phyloP scores from a whole-genome alignment of 2,113 vertebrate genomes.

The Chunga burmeisteri region DNA sequence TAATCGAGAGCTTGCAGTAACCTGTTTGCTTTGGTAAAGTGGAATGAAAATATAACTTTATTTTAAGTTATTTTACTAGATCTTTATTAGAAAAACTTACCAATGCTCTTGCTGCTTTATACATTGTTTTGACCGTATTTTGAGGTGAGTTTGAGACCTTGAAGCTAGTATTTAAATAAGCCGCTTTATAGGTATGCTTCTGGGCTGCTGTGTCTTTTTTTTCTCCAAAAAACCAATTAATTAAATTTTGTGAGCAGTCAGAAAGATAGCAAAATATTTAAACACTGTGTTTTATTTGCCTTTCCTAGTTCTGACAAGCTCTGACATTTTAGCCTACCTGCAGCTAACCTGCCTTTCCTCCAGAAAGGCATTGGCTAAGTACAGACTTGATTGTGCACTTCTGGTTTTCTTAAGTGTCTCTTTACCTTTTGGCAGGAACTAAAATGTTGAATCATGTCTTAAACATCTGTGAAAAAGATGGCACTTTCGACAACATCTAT shows the following conservation, averaged over 20 bases:
- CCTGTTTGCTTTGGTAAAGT: not conserved
- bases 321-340: not conserved
- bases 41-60: not conserved
- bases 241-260: not conserved
- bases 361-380: not conserved
- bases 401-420: not conserved
- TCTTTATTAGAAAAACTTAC: not conserved
- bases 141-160: not conserved
- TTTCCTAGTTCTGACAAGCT: not conserved
- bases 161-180: not conserved
- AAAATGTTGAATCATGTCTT: slow-evolving; percentile 99
- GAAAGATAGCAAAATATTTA: not conserved
- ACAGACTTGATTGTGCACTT: not conserved
- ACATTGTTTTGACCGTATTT: not conserved
- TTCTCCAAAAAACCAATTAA: not conserved
- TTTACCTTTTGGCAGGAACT: slow-evolving; percentile 83
- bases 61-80: not conserved
- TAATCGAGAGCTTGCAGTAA: not conserved
- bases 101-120: not conserved
- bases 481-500: slow-evolving; percentile 99
- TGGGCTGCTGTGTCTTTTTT: not conserved
- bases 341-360: not conserved
- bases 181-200: not conserved
- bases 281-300: not conserved
- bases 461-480: slow-evolving; percentile 99